Evolutionary conservation across 92 coral and sea anemone species (phyloP).

Genomic region (Palythoa grandiflora): DNA sequence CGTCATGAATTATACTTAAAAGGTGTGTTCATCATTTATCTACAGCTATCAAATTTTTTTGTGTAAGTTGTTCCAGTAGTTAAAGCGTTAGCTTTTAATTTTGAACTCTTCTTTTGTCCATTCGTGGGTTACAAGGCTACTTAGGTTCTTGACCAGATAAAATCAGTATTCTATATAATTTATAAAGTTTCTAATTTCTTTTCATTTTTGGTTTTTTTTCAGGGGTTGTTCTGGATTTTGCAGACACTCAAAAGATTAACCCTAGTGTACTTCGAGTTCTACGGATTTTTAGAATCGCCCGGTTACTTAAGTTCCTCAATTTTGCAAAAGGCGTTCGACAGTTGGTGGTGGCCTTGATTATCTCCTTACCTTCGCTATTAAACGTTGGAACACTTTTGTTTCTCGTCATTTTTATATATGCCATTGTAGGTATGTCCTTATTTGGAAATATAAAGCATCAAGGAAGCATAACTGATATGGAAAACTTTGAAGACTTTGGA

Average conservation of each 20-base stretch:
- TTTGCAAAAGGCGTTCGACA: conserved; percentile 97
- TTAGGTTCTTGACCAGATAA: too few species aligned
- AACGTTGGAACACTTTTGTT: conserved; percentile 92
- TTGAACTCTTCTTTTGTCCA: too few species aligned
- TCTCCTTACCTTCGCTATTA: conserved; percentile 91
- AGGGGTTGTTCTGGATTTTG: conserved; percentile 81
- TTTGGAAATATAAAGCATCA: conserved; percentile 87
- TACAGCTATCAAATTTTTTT: too few species aligned
- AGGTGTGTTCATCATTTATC: too few species aligned
- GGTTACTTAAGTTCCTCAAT: conserved; percentile 86
- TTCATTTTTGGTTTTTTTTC: not conserved
- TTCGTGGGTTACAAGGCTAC: too few species aligned
- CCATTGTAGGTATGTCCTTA: conserved; percentile 94
- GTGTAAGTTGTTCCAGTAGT: too few species aligned
- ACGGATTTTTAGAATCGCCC: conserved; percentile 93
- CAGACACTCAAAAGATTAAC: conserved; percentile 70
- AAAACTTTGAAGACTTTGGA: conserved; percentile 89
- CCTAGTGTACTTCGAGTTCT: conserved; percentile 93
- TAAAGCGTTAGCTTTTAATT: too few species aligned
- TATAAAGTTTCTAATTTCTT: not conserved
- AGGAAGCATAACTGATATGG: conserved; percentile 87
- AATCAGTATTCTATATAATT: too few species aligned
- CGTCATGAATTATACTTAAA: too few species aligned
- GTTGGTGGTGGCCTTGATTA: conserved; percentile 84
- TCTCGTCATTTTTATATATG: conserved; percentile 88